Base-by-base conservation (phyloP, 2,113 vertebrate species). In the Suncus etruscus region DNA sequence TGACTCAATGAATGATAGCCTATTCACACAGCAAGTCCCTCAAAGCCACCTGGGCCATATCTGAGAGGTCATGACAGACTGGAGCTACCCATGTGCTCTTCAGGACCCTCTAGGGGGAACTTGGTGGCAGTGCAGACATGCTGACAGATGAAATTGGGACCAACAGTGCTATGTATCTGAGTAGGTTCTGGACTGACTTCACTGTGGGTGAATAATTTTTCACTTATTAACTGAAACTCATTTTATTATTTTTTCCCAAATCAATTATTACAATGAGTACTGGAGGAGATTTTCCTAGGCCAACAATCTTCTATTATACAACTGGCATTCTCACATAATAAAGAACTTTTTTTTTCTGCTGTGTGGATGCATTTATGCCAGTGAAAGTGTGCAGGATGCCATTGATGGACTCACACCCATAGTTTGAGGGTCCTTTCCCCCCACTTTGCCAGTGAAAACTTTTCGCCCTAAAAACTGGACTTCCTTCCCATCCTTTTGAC, bases 141-240 rank as follows among this genome's bases (percentile, higher is more conserved):
- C 45, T 51, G 25, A 58, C n/a, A 61, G 63, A 58, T 0, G 66
- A 27, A 29, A 47, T 4, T 20, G 15, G 69, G 15, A 20, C 25
- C 9, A 9, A 27, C 1, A 15, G 73, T 25, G 14, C 9, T 11
- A 16, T 6, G 0, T 7, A 9, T 32, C 22, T 29, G 15, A 45
- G n/a, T 10, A 32, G 32, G 20, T 22, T 85, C 83, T 69, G 65
- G 81, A 58, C 51, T 27, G 47, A 27, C 6, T 2, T 11, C 16
- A n/a, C 58, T 12, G 32, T n/a, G 39, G 18, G 65, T 65, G 39
- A 31, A 27, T 12, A 47, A 32, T 20, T 86, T 83, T 61, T 12
- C 78, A 78, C 48, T 11, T 27, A 63, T 16, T 16, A 22, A 22
- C 22, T 61, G 58, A 8, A 82, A 76, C n/a, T 31, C 31, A 58